Base-by-base conservation (phyloP, 2,797 vertebrate species). In the Phrynocephalus vlangalii region DNA sequence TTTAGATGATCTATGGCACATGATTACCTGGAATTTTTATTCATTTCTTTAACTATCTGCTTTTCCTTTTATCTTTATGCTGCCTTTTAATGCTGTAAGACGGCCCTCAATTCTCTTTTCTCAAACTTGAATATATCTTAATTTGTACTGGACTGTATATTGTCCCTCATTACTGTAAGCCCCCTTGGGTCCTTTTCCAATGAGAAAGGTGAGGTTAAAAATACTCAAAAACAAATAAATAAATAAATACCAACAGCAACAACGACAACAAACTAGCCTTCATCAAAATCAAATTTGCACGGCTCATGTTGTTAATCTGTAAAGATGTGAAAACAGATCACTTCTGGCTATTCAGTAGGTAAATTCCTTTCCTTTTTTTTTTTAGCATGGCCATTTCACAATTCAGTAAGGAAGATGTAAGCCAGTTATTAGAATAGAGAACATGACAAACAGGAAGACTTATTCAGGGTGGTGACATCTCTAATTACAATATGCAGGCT, bases 401-500 rank as follows among this genome's bases (percentile, higher is more conserved):
- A 82, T 26, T 88, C 67, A 78, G 5, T 56, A 9, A 75, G 0
- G 22, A 82, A 67, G 84, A 90, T 0, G 15, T 16, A 13, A 88
- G 90, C 71, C 90, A 89, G 1, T 66, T 92, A 91, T 72, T 80
- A 30, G 70, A 67, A 75, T 50, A n/a, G 87, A 0, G 0, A 92
- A 92, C 2, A 0, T 92, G 93, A 94, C 93, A 90, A 1, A 38
- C 88, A 86, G n/a, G 33, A 72, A 84, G 93, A 92, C 82, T 89
- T 93, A 94, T 81, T 81, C 90, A 91, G 89, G 87, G 90, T 83
- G 79, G 87, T 0, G 71, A 52, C 93, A 87, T 81, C 5, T 90
- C 91, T 92, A 90, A 84, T 67, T 87, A 90, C 86, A 84, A 1
- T 87, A 38, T 71, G 66, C 33, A 83, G 87, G 90, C 90, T 80